Conservation (phyloP, 2,888 invertebrate genomes). For the Nysson spinosus region DNA sequence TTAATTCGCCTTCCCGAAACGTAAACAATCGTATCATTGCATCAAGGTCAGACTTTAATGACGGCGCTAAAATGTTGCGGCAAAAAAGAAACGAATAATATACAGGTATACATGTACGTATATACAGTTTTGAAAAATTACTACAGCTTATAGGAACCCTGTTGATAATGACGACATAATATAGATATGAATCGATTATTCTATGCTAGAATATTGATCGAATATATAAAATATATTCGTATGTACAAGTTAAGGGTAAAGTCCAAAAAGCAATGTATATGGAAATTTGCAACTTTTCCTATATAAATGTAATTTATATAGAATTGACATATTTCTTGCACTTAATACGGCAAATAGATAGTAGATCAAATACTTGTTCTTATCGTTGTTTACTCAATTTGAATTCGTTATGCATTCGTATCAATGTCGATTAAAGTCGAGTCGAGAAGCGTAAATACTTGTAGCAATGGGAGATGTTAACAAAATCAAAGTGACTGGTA, state of each 20-base stretch:
- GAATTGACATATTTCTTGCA: too few species aligned
- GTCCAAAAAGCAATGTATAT: conserved; percentile 30
- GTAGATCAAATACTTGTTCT: too few species aligned
- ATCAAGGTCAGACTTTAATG: not conserved
- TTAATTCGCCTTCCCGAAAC: not conserved
- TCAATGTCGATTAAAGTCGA: too few species aligned
- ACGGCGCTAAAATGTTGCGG: not conserved
- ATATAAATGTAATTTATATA: conserved; percentile 14
- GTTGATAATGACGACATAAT: conserved; percentile 45
- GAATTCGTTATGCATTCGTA: not conserved
- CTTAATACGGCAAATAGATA: too few species aligned
- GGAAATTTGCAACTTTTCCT: not conserved
- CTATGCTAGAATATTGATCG: conserved; percentile 34
- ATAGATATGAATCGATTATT: conserved; percentile 30
- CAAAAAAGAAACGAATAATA: not conserved
- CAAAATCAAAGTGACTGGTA: too few species aligned
- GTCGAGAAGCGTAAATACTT: too few species aligned
- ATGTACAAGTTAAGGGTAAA: conserved; percentile 47
- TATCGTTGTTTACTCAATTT: not conserved
- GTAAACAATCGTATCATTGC: not conserved
- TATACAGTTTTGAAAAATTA: conserved; percentile 46
- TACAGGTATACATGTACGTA: conserved; percentile 32
- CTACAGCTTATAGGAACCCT: conserved; percentile 57
- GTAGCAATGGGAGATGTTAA: too few species aligned
- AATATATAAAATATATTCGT: conserved; percentile 42